phyloP scores from a whole-genome alignment of 1,140 invertebrate genomes.

The Elymnias hypermnestra region DNA sequence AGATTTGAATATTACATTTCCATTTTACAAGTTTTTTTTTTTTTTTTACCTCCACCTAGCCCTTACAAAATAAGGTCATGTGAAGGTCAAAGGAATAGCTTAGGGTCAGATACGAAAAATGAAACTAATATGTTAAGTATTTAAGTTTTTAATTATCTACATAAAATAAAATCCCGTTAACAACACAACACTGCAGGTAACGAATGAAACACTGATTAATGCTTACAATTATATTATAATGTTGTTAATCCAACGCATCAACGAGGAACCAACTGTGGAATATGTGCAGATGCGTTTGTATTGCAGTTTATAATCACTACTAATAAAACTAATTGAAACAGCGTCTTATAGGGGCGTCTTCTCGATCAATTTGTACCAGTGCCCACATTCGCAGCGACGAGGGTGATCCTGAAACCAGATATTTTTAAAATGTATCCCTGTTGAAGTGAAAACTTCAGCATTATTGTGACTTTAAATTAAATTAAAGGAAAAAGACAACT shows the following conservation, averaged over 20 bases:
- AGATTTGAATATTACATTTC: no score
- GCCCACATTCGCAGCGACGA: slow-evolving; percentile 95
- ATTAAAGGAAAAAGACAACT: no score
- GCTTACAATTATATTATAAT: slow-evolving; percentile 67
- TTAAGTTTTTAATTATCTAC: slow-evolving; percentile 34
- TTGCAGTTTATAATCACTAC: slow-evolving; percentile 54
- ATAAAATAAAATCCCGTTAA: slow-evolving; percentile 36
- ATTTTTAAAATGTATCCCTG: not conserved
- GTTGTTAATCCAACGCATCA: slow-evolving; percentile 32
- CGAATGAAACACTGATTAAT: slow-evolving; percentile 58
- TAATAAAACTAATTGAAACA: slow-evolving; percentile 53
- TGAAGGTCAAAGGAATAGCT: no score
- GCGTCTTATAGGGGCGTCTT: slow-evolving; percentile 78
- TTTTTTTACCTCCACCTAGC: no score
- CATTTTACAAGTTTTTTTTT: no score
- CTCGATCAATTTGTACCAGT: slow-evolving; percentile 96
- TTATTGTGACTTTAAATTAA: no score
- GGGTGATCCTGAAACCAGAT: slow-evolving; percentile 82
- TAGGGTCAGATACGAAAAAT: no score
- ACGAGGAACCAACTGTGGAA: slow-evolving; percentile 26
- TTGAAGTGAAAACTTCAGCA: not conserved
- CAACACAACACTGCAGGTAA: slow-evolving; percentile 39
- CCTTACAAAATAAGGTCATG: no score
- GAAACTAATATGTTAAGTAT: no score
- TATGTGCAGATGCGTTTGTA: slow-evolving; percentile 25